Base-by-base conservation (phyloP, 2,797 vertebrate species). In the Champsocephalus esox region DNA sequence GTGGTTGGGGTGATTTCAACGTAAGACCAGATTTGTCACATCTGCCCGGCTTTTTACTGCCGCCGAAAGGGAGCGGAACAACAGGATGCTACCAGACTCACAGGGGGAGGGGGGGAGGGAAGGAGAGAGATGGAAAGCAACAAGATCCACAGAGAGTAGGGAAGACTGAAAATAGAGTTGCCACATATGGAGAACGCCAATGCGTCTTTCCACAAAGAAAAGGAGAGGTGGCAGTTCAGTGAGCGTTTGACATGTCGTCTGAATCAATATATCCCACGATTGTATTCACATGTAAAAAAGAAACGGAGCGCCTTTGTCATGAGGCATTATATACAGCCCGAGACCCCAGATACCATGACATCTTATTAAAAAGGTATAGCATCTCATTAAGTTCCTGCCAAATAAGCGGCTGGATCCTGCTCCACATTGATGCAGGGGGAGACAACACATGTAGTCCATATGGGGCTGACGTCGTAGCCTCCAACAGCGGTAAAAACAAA, bases 21-120 rank as follows among this genome's bases (percentile, higher is more conserved):
- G 80, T 70, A 79, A 86, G 88, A 89, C 84, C 90, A 93, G 92
- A 94, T 94, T 93, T 93, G 93, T 93, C 91, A 93, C 93, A 90
- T 95, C 89, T 93, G 93, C 86, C 73, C 9, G 73, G 77, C 80
- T 94, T 92, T 89, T 66, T 65, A 38, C 79, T 70, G 75, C 80
- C 12, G 79, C 84, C 73, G 73, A 79, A 73, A 89, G 87, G 65
- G 71, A 92, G 90, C 82, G 88, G 89, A 93, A 93, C 89, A 92
- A 94, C 88, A 91, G 91, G 90, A 95, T 93, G 89, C 85, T 89
- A 75, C 74, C 75, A 67, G 69, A 67, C 81, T 89, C 83, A 4
- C 70, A 78, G 54, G 61, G 79, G 79, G 54, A 59, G 77, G 79
- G 55, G 77, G 74, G 62, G 32, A 49, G 61, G 55, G 59, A 57